Percentiles rank a stretch among this genome's conserved stretches.
Conservation (phyloP, 1,140 invertebrate genomes). For the Mamestra configurata region DNA sequence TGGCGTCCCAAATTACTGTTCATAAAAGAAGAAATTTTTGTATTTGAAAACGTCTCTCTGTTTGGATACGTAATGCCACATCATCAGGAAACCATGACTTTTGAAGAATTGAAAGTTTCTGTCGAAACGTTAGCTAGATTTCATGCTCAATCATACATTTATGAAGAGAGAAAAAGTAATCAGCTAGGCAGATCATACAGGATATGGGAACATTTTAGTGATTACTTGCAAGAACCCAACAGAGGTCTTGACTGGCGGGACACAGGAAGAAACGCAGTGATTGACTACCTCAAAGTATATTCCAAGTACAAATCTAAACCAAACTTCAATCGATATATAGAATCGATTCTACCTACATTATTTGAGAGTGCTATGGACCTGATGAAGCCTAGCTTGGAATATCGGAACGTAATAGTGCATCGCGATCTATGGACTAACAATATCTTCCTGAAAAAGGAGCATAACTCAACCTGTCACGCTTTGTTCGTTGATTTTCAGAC, state of each 20-base stretch:
- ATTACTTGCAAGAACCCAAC: conserved; percentile 82
- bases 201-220: conserved; percentile 85
- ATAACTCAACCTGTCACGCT: conserved; percentile 73
- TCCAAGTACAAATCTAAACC: conserved; percentile 67
- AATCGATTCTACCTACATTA: conserved; percentile 68
- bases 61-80: conserved; percentile 73
- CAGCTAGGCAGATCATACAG: conserved; percentile 82
- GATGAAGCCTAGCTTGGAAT: conserved; percentile 82
- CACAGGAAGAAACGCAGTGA: conserved; percentile 79
- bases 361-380: conserved; percentile 82
- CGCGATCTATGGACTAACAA: conserved; percentile 91
- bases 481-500: conserved; percentile 90
- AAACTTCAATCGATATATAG: conserved; percentile 63
- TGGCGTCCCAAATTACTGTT: conserved; percentile 73
- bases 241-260: conserved; percentile 79
- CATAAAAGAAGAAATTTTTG: conserved; percentile 72
- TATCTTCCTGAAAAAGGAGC: conserved; percentile 89
- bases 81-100: conserved; percentile 71
- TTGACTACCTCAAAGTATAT: conserved; percentile 84
- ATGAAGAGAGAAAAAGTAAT: conserved; percentile 81
- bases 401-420: conserved; percentile 89
- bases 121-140: conserved; percentile 87
- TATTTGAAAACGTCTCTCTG: conserved; percentile 76
- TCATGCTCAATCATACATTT: conserved; percentile 88
- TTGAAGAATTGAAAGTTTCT: conserved; percentile 85